Conservation (phyloP, 2,113 vertebrate genomes). For the Rhagologus leucostigma region DNA sequence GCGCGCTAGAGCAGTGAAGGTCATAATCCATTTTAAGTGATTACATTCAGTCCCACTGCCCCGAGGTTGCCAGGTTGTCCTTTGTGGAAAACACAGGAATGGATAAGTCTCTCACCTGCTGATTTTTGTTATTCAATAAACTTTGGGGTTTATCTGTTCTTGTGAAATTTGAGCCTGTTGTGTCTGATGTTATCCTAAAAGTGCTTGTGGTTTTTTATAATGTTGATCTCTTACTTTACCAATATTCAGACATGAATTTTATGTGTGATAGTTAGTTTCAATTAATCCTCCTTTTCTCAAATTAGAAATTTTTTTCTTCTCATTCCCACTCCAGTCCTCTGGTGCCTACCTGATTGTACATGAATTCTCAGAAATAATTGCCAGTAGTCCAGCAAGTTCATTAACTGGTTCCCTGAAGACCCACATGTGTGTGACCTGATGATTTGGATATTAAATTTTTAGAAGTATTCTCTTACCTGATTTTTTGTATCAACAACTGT, state of each 20-base stretch:
- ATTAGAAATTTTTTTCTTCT: constrained; percentile 2
- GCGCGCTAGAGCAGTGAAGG: not conserved
- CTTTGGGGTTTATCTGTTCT: not conserved
- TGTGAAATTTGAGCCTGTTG: not conserved
- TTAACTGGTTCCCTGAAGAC: constrained; percentile 62
- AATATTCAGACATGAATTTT: constrained; percentile 7
- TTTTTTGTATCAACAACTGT: constrained; percentile 46
- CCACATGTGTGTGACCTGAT: constrained; percentile 40
- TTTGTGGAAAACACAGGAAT: not conserved
- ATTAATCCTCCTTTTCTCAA: constrained; percentile 40
- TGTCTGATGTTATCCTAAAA: not conserved
- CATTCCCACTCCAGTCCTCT: not conserved
- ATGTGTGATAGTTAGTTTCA: not conserved
- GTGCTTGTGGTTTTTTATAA: not conserved
- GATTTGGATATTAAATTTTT: constrained; percentile 69
- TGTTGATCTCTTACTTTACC: not conserved
- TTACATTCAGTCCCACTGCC: not conserved
- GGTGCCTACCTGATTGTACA: constrained; percentile 48
- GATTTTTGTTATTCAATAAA: not conserved
- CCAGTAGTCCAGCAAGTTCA: constrained; percentile 64
- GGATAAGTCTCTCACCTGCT: not conserved
- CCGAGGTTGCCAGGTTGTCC: not conserved
- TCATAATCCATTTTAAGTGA: not conserved
- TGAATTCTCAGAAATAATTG: constrained; percentile 73
- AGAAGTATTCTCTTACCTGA: constrained; percentile 56